Evolutionary conservation across 2,888 invertebrate genomes (phyloP).

Genomic region (Megastigmus dorsalis): DNA sequence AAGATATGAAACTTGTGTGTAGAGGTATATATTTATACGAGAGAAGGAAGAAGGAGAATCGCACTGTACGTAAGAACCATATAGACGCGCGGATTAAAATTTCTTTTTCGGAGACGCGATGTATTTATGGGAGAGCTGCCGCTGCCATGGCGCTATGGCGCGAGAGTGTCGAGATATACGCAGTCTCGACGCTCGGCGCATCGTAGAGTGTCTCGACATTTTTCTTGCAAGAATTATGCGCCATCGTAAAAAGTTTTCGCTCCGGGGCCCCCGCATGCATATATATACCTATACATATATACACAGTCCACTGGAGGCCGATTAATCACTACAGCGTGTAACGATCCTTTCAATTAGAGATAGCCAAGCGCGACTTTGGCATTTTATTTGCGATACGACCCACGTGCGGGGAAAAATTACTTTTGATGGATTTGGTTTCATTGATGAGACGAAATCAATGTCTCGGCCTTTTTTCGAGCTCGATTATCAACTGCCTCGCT

Average conservation of each 20-base stretch:
- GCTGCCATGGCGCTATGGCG: too few species aligned
- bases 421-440: too few species aligned
- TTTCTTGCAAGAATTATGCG: slow-evolving; percentile 38
- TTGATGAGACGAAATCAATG: too few species aligned
- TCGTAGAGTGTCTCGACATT: slow-evolving; percentile 10
- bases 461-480: not conserved
- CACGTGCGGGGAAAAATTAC: too few species aligned
- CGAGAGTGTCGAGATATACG: too few species aligned
- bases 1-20: too few species aligned
- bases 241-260: slow-evolving; percentile 27
- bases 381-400: slow-evolving; percentile 10
- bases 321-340: slow-evolving; percentile 37
- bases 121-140: not conserved
- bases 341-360: slow-evolving; percentile 44
- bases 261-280: not conserved
- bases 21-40: too few species aligned
- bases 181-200: not conserved
- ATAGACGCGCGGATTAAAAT: slow-evolving; percentile 22
- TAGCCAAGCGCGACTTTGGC: not conserved
- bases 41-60: too few species aligned
- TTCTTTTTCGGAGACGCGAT: not conserved
- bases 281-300: too few species aligned
- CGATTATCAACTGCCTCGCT: not conserved
- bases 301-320: not conserved
- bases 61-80: not conserved